Evolutionary conservation across 2,113 vertebrate genomes (phyloP), one percentile per base, ranked within the genome.

Genomic region (Amia ocellicauda): DNA sequence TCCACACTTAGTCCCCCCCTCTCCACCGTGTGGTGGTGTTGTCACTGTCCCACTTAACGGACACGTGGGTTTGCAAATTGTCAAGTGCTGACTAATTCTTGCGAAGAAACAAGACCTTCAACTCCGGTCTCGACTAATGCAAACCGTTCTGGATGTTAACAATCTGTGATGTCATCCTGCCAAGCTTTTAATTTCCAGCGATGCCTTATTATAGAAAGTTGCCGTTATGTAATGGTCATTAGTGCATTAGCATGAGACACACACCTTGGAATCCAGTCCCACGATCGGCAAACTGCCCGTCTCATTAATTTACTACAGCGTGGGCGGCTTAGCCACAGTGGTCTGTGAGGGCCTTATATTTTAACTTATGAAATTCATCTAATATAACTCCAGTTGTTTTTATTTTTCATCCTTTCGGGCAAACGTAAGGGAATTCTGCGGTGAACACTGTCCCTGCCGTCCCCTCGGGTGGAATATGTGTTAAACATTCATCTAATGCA

Each of bases 211-310:
- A 11, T 36, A 36, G 11, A 36, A 7, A 36, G 31, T 36, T 36
- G 5, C 31, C 5, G 55, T 57, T 29, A 54, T 41, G 52, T 58
- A 60, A 69, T 47, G 82, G 80, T 86, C 80, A 86, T 80, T 86
- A 84, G 81, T 80, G 80, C 81, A 83, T 86, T 85, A 84, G 79
- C 79, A 76, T 36, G 31, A 36, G 31, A 36, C 5, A 36, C 11
- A 11, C 31, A 36, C 31, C 31, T 11, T 2, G 31, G 31, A 11
- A 36, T 11, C 5, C 5, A 36, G 5, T 36, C 31, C 31, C 31
- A 7, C 31, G 1, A 11, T 36, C 5, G 31, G 31, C 31, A 36
- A 36, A 36, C 31, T 36, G 11, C 11, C 5, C 31, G 5, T 11
- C 11, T 36, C 31, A 36, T n/a, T n/a, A 36, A 36, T 11, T 11